Evolutionary conservation across 2,888 invertebrate genomes (phyloP), one percentile per base, ranked within the genome.

Genomic region (Ormia ochracea): DNA sequence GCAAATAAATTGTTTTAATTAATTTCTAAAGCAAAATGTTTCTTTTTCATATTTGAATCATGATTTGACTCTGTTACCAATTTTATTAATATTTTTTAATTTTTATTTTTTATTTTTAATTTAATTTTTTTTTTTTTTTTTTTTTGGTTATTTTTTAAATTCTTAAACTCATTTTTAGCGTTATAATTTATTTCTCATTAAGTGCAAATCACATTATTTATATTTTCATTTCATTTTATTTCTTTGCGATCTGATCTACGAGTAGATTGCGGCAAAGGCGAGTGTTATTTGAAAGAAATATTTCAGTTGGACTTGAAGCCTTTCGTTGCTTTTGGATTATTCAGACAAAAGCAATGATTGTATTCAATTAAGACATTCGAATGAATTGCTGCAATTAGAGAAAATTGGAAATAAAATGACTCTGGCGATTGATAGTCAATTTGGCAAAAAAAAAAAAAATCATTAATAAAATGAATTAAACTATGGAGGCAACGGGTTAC

Each of bases 1-100:
- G 59, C 23, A 75, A 52, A 61, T 54, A 61, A 68, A 54, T 75
- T 33, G 26, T 59, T 61, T 75, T 75, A 68, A 75, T 68, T 68
- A 52, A 75, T 68, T 75, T 68, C 21, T 54, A 59, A 19, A 54
- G 26, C 45, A 73, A 63, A 12, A 31, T 17, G 41, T 38, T n/a
- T 6, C 14, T 12, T 45, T 76, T 61, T 66, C 21, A 36, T 19
- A 31, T 45, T 45, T 73, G 28, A 50, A 10, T 6, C 26, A 45
- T 12, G 14, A 1, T 26, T 68, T 48, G 41, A 36, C 3, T 58
- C 36, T 31, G 17, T 33, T 68, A 54, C 12, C 23, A 43, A n/a
- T 72, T 14, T 38, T 54, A 23, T 21, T 48, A 78, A 73, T 68
- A 61, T 41, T 12, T 50, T 38, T 28, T n/a, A n/a, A n/a, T n/a